A percentile compares a stretch with the other conserved stretches of the same genome.
These are phyloP conservation scores for Mirza zaza DNA, from an alignment of 2,113 vertebrate species.

Conservation along the genomic window DNA sequence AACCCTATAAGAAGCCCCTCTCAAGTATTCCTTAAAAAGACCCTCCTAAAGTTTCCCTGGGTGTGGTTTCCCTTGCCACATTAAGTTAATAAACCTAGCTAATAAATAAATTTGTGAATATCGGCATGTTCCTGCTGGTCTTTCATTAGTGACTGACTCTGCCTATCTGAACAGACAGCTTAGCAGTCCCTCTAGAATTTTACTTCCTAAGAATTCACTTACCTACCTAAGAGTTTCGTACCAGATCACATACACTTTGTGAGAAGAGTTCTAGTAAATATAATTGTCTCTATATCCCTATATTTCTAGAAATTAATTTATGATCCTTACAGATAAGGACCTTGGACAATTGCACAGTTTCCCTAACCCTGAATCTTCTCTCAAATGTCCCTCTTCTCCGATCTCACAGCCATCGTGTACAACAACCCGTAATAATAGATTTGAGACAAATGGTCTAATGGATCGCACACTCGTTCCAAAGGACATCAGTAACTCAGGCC, in stretches of 20 bases:
- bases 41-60: neutral
- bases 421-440: neutral
- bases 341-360: neutral
- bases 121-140: neutral
- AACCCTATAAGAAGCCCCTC: neutral
- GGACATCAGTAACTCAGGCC: neutral
- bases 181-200: neutral
- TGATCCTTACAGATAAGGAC: neutral
- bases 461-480: neutral
- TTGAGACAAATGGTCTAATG: neutral
- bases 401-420: neutral
- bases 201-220: neutral
- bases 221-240: neutral
- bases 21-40: neutral
- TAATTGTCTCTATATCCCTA: neutral
- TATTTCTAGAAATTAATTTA: constrained; percentile 1
- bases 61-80: neutral
- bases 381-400: neutral
- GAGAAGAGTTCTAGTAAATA: neutral
- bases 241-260: neutral
- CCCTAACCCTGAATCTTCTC: neutral
- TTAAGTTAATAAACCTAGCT: neutral
- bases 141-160: neutral
- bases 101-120: neutral
- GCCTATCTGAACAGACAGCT: neutral